Evolutionary conservation across 2,113 vertebrate species (phyloP).

Genomic region (Lepisosteus osseus): DNA sequence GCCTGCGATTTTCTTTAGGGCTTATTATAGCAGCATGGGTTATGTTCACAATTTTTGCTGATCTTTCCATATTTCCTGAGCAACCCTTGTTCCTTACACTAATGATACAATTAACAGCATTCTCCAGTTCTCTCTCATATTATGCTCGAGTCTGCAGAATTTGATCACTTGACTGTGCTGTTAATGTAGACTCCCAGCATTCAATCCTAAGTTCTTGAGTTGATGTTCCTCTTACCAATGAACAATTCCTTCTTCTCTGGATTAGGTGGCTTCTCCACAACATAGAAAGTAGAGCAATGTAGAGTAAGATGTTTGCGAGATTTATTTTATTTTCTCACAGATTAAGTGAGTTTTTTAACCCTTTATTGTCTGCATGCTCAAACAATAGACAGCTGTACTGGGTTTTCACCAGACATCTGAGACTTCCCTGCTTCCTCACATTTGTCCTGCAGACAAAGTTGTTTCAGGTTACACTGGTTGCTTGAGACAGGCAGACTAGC

Average conservation of each 20-base stretch:
- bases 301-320: background rate
- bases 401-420: conserved; percentile 36
- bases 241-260: background rate
- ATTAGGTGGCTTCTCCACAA: background rate
- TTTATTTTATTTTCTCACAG: background rate
- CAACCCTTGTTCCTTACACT: background rate
- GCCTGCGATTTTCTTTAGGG: too few relatives aligned
- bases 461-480: conserved; percentile 22
- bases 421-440: conserved; percentile 32
- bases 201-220: background rate
- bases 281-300: background rate
- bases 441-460: conserved; percentile 39
- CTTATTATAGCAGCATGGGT: background rate
- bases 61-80: background rate
- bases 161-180: background rate
- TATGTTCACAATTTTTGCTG: background rate
- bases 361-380: conserved; percentile 37
- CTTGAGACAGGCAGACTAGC: conserved; percentile 15
- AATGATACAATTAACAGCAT: background rate
- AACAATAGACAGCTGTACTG: conserved; percentile 39
- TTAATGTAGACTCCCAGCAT: background rate
- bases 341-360: conserved; percentile 24
- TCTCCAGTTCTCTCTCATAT: background rate
- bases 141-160: background rate
- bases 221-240: background rate